These are phyloP conservation scores for Pseudococcus viburni DNA, from an alignment of 2,888 invertebrate genomes.

Conservation along the genomic window DNA sequence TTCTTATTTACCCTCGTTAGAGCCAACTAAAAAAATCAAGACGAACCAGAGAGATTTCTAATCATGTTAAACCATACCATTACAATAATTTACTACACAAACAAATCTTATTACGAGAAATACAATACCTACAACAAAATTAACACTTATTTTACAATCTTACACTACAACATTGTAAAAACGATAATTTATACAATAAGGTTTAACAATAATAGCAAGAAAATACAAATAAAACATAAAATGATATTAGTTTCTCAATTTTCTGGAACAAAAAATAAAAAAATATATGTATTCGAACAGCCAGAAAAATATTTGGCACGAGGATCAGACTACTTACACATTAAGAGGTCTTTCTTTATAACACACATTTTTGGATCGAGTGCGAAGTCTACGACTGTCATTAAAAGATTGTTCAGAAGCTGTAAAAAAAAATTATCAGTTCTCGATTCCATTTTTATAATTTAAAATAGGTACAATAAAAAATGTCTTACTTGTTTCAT, in stretches of 20 bases:
- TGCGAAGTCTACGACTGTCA: slow-evolving; percentile 14
- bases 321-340: neutral
- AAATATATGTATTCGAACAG: neutral
- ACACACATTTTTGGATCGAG: neutral
- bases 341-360: slow-evolving; percentile 38
- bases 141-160: slow-evolving; percentile 24
- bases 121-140: neutral
- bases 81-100: slow-evolving; percentile 10
- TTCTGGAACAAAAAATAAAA: slow-evolving; percentile 7
- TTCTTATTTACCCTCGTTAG: slow-evolving; percentile 89
- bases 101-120: neutral
- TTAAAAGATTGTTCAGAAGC: neutral
- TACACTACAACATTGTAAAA: slow-evolving; percentile 42
- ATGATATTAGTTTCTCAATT: neutral
- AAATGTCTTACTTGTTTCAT: neutral
- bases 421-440: neutral
- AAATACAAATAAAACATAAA: neutral
- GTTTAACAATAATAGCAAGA: slow-evolving; percentile 17
- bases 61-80: slow-evolving; percentile 1
- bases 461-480: neutral
- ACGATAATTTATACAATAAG: slow-evolving; percentile 14
- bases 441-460: neutral
- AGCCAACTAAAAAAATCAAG: slow-evolving; percentile 6
- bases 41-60: neutral
- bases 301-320: neutral